Conservation (phyloP, 2,113 vertebrate species). For the Turnix velox region DNA sequence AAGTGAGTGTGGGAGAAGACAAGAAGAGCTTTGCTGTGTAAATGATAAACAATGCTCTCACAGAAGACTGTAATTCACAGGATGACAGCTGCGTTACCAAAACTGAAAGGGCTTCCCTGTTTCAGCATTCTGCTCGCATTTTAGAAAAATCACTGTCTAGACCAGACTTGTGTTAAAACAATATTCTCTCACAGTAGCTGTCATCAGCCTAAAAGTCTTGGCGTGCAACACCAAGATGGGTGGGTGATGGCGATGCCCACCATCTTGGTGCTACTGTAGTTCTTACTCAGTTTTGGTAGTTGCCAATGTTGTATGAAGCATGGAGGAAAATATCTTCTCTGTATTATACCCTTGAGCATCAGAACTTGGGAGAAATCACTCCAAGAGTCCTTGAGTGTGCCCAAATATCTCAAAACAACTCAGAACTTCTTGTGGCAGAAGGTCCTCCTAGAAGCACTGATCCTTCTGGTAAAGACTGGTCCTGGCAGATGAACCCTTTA, state of each 20-base stretch:
- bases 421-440: not conserved
- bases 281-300: not conserved
- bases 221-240: too few relatives aligned
- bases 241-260: too few relatives aligned
- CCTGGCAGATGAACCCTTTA: not conserved
- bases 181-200: not conserved
- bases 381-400: not conserved
- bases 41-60: constrained; percentile 29
- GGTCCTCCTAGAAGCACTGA: not conserved
- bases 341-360: not conserved
- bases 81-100: constrained; percentile 45
- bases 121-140: constrained; percentile 26
- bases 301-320: not conserved
- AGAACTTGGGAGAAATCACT: not conserved
- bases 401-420: not conserved
- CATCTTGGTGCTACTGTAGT: not conserved
- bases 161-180: not conserved
- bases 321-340: not conserved
- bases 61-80: constrained; percentile 8
- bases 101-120: constrained; percentile 47
- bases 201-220: not conserved
- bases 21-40: constrained; percentile 9
- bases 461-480: not conserved
- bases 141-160: constrained; percentile 23
- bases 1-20: not conserved